Evolutionary conservation across 2,888 invertebrate genomes (phyloP), one percentile per base, ranked within the genome.

Genomic region (Aproaerema taeniolella): DNA sequence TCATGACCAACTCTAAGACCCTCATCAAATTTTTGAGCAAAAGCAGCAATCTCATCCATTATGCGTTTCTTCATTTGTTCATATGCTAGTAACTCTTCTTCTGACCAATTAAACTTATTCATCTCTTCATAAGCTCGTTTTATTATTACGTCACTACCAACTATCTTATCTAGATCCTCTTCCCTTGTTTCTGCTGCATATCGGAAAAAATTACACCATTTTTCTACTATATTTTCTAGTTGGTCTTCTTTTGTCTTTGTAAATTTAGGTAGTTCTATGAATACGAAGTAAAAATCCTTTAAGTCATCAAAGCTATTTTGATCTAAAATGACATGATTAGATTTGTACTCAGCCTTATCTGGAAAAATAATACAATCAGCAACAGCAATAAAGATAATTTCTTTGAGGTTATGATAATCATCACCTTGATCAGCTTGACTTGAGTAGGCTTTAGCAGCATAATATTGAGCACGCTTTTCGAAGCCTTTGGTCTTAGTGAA

Each of bases 381-480:
- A 49, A 58, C 52, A 49, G 55, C 58, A 47, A 57, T 57, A 45
- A 58, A 60, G 50, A 60, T 47, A 41, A 57, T 40, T 53, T 52
- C 45, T 36, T 60, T 51, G 38, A 58, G 49, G 11, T 58, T 38
- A 46, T 37, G 16, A 39, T 53, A 54, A 33, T 51, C 10, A 43
- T 45, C 53, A 43, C 52, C 53, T 43, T 50, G 42, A 43, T 44
- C 45, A 42, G 48, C 42, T 48, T 58, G 55, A 10, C 59, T 53
- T 51, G 52, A 43, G 30, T 43, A 43, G 30, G 38, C 41, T 35
- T 38, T 41, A 31, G 40, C 40, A 44, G 50, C 57, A 1, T 68
- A 50, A 31, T 50, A 65, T 8, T 49, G n/a, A n/a, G n/a, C n/a
- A n/a, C n/a, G n/a, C n/a, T n/a, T n/a, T n/a, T n/a, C n/a, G n/a